Conservation (phyloP, 2,888 invertebrate species). For the Orthosia cruda region DNA sequence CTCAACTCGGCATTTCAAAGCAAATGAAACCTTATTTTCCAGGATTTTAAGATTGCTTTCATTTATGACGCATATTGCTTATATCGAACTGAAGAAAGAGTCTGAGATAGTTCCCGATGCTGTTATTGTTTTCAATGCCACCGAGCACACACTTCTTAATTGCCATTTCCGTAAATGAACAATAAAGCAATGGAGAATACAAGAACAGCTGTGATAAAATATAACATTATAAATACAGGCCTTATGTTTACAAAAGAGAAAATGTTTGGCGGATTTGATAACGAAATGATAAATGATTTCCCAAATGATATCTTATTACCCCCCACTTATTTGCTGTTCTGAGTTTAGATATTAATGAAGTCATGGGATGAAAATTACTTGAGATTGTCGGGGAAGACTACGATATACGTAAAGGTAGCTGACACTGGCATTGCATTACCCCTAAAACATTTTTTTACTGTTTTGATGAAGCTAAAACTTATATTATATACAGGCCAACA, state of each 20-base stretch:
- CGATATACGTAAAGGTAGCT: neutral
- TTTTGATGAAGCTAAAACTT: neutral
- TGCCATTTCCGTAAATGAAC: constrained; percentile 85
- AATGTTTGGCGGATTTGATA: neutral
- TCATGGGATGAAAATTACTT: neutral
- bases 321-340: neutral
- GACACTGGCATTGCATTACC: neutral
- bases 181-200: constrained; percentile 73
- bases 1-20: constrained; percentile 49
- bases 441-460: neutral
- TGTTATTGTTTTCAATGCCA: constrained; percentile 87
- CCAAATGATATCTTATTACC: neutral
- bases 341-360: neutral
- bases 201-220: constrained; percentile 10
- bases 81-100: constrained; percentile 80
- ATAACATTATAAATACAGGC: neutral
- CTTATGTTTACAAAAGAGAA: neutral
- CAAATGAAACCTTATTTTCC: constrained; percentile 59
- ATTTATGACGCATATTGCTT: constrained; percentile 37
- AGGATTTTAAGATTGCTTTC: constrained; percentile 50
- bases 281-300: too few species aligned
- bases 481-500: too few species aligned
- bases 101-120: constrained; percentile 86
- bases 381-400: neutral
- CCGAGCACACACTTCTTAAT: constrained; percentile 85